Percentiles rank a stretch among this genome's conserved stretches.
These are phyloP conservation scores for Pseudomyrmex flavicornis DNA, from an alignment of 1,140 invertebrate species.

Conservation along the genomic window DNA sequence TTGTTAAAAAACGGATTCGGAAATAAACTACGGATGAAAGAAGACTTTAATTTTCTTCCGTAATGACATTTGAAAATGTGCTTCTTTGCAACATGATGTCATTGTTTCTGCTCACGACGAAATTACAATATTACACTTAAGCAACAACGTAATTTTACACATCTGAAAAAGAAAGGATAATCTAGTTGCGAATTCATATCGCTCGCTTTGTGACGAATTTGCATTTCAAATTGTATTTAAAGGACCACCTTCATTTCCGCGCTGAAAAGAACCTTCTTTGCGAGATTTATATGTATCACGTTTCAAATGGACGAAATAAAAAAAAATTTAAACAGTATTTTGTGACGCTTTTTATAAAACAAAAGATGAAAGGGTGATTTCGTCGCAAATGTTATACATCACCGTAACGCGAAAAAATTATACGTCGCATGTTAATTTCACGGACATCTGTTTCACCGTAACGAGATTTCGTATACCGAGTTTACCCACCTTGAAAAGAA, in stretches of 20 bases:
- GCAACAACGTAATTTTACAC: slow-evolving; percentile 6
- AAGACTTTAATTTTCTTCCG: too few species aligned
- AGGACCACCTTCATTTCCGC: background rate
- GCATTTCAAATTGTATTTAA: slow-evolving; percentile 55
- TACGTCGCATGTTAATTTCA: slow-evolving; percentile 10
- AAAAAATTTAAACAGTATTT: background rate
- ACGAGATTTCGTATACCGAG: background rate
- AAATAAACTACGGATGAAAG: too few species aligned
- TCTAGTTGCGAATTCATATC: slow-evolving; percentile 1
- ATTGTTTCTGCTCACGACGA: background rate
- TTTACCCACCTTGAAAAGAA: background rate
- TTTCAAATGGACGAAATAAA: background rate
- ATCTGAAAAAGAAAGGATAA: slow-evolving; percentile 14
- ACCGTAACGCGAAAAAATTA: too few species aligned
- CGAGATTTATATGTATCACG: slow-evolving; percentile 17
- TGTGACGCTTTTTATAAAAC: slow-evolving; percentile 5
- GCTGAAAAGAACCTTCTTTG: slow-evolving; percentile 21
- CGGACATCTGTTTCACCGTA: background rate
- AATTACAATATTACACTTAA: background rate
- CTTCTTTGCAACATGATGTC: too few species aligned
- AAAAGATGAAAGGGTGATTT: background rate
- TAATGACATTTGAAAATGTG: too few species aligned
- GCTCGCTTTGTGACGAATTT: slow-evolving; percentile 26
- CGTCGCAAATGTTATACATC: too few species aligned
- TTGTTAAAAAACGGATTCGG: too few species aligned